Evolutionary conservation across 2,113 vertebrate genomes (phyloP), one percentile per base, ranked within the genome.

Genomic region (Puffinus mauretanicus): DNA sequence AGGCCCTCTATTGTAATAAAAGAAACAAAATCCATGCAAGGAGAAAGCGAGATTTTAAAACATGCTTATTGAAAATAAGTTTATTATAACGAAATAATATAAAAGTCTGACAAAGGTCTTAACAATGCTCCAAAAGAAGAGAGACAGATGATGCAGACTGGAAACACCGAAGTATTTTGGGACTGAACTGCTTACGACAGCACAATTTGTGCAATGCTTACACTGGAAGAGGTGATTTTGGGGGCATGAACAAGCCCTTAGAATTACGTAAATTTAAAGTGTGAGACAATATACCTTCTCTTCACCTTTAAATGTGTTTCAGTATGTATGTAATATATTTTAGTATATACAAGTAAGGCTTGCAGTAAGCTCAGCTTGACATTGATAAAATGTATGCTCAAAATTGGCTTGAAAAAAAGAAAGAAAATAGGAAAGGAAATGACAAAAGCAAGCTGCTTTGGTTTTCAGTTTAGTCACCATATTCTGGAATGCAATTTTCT

Each of bases 71-170:
- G 95, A 96, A 98, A 98, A 98, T 98, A 98, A 97, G 92, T 98
- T 98, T 98, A 98, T 98, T 98, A 79, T 96, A 96, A 95, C 93
- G 97, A 98, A 97, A 24, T 97, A 96, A 47, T 98, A 98, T 86
- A 98, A 98, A 97, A 98, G 95, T 98, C 88, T 96, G 94, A 97
- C 93, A 97, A 91, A 97, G 87, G 87, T 96, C 88, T 96, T 94
- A 96, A 97, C 61, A 98, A 97, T 73, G 91, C 87, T 96, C 91
- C 82, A 95, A 71, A 95, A 94, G 83, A 83, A 75, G 15, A 78
- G 19, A 71, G 30, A 94, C 52, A 97, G 94, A 93, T 32, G 69
- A 89, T 10, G 61, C 47, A 91, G 71, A 95, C 61, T 70, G 71
- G 65, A 96, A 97, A 94, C 71, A 66, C 27, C 17, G 16, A 86